These are phyloP conservation scores for Aphidius gifuensis DNA, from an alignment of 1,140 invertebrate genomes.

Conservation along the genomic window DNA sequence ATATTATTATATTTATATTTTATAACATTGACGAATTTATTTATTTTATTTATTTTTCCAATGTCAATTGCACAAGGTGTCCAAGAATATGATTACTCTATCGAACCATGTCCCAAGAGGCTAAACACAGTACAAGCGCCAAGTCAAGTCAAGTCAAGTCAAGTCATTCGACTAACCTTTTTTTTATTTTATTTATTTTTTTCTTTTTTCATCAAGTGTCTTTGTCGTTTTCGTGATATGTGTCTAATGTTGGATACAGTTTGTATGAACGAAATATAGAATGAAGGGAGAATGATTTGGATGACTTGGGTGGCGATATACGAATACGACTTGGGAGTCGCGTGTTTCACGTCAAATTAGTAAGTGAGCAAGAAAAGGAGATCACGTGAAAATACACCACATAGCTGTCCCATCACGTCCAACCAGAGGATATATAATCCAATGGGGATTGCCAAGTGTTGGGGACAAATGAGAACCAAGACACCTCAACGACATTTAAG, in stretches of 20 bases:
- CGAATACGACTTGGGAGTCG: slow-evolving; percentile 20
- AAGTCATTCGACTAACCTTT: slow-evolving; percentile 14
- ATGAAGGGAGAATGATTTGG: too few relatives aligned
- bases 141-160: not conserved
- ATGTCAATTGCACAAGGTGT: too few relatives aligned
- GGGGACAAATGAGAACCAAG: not conserved
- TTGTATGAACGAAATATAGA: too few relatives aligned
- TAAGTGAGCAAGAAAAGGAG: slow-evolving; percentile 12
- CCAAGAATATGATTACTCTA: too few relatives aligned
- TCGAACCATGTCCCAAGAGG: too few relatives aligned
- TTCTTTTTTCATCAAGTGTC: not conserved
- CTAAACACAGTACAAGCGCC: too few relatives aligned
- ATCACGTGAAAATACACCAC: slow-evolving; percentile 15
- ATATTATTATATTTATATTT: too few relatives aligned
- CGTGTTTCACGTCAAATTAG: slow-evolving; percentile 28
- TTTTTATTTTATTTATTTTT: slow-evolving; percentile 19
- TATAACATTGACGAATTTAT: too few relatives aligned
- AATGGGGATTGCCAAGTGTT: slow-evolving; percentile 11
- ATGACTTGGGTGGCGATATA: not conserved
- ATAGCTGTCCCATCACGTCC: not conserved
- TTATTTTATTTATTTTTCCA: too few relatives aligned
- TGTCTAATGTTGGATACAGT: not conserved
- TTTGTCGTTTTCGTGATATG: not conserved
- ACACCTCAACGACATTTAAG: slow-evolving; percentile 12
- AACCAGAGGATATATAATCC: not conserved